phyloP scores from a whole-genome alignment of 1,140 invertebrate genomes.

The Leptinotarsa texana region DNA sequence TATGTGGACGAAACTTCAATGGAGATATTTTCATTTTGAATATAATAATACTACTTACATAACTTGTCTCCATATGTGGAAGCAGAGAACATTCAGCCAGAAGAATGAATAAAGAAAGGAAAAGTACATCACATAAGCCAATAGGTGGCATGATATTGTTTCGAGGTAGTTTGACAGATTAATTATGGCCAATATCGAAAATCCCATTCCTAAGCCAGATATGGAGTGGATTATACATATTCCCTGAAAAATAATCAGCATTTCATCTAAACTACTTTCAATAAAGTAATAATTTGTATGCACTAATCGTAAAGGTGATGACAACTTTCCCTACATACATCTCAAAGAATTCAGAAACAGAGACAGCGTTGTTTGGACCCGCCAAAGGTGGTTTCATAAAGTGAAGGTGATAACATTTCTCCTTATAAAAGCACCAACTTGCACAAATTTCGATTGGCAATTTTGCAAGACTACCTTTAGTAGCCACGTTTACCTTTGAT shows the following conservation, averaged over 20 bases:
- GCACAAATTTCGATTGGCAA: no score
- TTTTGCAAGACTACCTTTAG: no score
- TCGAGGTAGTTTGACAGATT: neutral
- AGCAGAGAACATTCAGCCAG: conserved; percentile 24
- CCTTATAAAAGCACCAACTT: no score
- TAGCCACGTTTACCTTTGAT: no score
- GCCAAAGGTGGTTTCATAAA: no score
- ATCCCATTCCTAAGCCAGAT: conserved; percentile 6
- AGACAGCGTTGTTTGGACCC: no score
- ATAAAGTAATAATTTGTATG: no score
- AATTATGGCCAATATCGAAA: neutral
- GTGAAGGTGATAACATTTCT: no score
- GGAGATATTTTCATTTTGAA: neutral
- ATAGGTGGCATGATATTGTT: neutral
- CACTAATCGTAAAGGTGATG: no score
- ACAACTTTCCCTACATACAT: no score
- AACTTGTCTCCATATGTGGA: conserved; percentile 22
- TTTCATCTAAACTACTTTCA: no score
- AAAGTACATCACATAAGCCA: conserved; percentile 22
- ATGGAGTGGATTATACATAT: conserved; percentile 19
- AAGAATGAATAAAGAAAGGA: conserved; percentile 24
- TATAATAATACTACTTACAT: conserved; percentile 8
- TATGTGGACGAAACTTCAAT: neutral
- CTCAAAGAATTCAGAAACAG: no score
- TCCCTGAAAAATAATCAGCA: neutral